Percentiles rank a stretch among this genome's conserved stretches.
Evolutionary conservation across 2,888 invertebrate species (phyloP).

Genomic region (Agrochola lychnidis): DNA sequence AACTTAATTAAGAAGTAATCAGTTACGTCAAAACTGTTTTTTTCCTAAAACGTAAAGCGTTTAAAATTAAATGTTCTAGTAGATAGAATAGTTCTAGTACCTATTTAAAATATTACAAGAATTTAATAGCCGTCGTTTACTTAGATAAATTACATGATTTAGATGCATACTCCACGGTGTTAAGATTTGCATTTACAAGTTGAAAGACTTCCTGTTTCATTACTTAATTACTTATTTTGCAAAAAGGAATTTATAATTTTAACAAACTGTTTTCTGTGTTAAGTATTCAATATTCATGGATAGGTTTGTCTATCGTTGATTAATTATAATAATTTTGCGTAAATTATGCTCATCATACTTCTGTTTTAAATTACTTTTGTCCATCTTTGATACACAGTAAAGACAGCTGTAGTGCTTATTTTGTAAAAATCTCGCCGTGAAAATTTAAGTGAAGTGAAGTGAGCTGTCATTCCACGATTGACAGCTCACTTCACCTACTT

Average conservation of each 20-base stretch:
- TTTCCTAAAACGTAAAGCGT: too few relatives aligned
- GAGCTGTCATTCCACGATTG: not conserved
- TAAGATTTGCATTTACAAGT: conserved; percentile 40
- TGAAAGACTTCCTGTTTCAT: conserved; percentile 53
- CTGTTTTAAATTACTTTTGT: not conserved
- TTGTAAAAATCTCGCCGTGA: too few relatives aligned
- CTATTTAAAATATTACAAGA: conserved; percentile 33
- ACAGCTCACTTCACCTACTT: too few relatives aligned
- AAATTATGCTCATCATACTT: not conserved
- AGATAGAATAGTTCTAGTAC: not conserved
- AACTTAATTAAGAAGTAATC: conserved; percentile 24
- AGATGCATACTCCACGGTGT: conserved; percentile 23
- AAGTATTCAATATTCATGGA: not conserved
- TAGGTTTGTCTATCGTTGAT: not conserved
- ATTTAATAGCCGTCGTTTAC: conserved; percentile 26
- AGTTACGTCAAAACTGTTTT: not conserved
- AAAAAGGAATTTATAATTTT: not conserved
- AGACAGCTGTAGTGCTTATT: not conserved
- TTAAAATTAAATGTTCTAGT: not conserved
- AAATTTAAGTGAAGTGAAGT: too few relatives aligned
- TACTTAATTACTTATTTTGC: conserved; percentile 3
- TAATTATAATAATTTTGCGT: not conserved
- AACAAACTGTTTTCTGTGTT: not conserved
- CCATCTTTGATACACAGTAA: too few relatives aligned
- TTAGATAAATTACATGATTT: conserved; percentile 44